Evolutionary conservation across 2,888 invertebrate species (phyloP).

Genomic region (Dryobotodes eremita): DNA sequence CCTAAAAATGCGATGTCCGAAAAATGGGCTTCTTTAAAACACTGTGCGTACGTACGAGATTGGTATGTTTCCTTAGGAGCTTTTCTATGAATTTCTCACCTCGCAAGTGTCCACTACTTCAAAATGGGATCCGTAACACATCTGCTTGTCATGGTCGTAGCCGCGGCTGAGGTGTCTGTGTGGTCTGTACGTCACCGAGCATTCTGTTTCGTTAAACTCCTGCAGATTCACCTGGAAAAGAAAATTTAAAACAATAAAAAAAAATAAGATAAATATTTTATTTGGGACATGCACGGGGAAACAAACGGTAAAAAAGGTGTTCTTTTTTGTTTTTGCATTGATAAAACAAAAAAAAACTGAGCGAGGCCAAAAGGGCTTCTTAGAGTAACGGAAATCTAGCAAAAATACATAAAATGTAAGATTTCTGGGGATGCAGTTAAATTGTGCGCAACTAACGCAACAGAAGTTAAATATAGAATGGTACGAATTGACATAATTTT

Average conservation of each 20-base stretch:
- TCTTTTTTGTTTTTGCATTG: not conserved
- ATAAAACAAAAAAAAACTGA: not conserved
- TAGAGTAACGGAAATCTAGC: not conserved
- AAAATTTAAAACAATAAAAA: not conserved
- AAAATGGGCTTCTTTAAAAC: too few species aligned
- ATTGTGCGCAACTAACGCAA: not conserved
- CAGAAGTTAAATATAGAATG: not conserved
- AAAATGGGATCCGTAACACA: slow-evolving; percentile 46
- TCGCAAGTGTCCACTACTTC: slow-evolving; percentile 55
- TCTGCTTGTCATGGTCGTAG: slow-evolving; percentile 50
- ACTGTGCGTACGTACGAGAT: not conserved
- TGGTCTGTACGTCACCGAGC: slow-evolving; percentile 18
- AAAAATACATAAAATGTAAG: not conserved
- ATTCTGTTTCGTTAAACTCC: slow-evolving; percentile 28
- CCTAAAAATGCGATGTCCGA: too few species aligned
- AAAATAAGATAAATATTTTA: not conserved
- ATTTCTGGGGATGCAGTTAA: not conserved
- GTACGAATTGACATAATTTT: too few species aligned
- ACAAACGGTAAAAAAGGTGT: not conserved
- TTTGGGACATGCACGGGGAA: not conserved
- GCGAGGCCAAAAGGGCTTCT: too few species aligned
- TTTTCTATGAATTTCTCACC: slow-evolving; percentile 23
- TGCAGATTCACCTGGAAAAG: slow-evolving; percentile 34
- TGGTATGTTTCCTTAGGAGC: too few species aligned
- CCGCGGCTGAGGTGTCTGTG: slow-evolving; percentile 51